Evolutionary conservation across 2,113 vertebrate species (phyloP).

Genomic region (Psilopogon haemacephalus): DNA sequence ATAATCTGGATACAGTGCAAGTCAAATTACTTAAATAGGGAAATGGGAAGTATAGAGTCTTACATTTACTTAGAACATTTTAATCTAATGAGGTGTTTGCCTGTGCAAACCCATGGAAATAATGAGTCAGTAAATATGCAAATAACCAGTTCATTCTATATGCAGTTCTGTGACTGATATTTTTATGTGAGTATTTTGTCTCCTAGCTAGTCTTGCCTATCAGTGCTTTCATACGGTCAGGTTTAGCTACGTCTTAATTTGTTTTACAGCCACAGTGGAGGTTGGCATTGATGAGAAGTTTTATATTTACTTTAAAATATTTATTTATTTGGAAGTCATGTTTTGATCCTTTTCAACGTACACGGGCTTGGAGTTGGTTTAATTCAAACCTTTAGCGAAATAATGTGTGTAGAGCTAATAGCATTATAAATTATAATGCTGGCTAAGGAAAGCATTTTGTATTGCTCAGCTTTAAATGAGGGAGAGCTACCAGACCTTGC

Average conservation of each 20-base stretch:
- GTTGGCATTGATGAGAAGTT: background rate
- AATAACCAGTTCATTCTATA: background rate
- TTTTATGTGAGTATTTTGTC: background rate
- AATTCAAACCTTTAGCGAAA: background rate
- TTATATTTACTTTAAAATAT: background rate
- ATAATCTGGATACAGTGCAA: background rate
- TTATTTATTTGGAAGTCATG: background rate
- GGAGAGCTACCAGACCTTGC: background rate
- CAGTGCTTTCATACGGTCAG: background rate
- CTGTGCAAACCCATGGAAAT: conserved; percentile 11
- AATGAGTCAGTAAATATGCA: conserved; percentile 8
- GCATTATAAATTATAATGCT: background rate
- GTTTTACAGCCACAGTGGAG: background rate
- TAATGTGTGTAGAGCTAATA: background rate
- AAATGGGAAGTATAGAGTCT: background rate
- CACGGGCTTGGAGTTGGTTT: background rate
- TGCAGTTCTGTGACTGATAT: background rate
- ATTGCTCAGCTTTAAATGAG: background rate
- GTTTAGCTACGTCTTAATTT: background rate
- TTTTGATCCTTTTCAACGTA: background rate
- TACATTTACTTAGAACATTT: conserved; percentile 15
- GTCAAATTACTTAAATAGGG: background rate
- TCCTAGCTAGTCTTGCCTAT: background rate
- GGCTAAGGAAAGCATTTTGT: background rate
- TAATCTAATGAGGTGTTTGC: conserved; percentile 7